phyloP scores from a whole-genome alignment of 2,888 invertebrate species.

The Cristatella mucedo region DNA sequence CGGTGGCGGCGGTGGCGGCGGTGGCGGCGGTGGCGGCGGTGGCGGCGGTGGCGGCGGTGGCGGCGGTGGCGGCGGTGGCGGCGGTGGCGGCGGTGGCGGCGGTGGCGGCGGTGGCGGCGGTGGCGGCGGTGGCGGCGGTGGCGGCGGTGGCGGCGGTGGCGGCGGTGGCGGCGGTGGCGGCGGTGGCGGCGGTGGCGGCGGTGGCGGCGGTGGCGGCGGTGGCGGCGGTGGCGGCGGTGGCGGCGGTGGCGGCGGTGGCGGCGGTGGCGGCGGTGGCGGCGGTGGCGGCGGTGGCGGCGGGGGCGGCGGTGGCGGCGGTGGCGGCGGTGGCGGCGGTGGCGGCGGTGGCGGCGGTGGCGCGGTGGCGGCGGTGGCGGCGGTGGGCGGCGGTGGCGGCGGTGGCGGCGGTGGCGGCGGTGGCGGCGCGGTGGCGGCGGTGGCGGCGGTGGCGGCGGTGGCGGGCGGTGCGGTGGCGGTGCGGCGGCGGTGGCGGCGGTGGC shows the following conservation, averaged over 20 bases:
- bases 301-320: not conserved
- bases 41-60: slow-evolving; percentile 1
- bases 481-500: not conserved
- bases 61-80: slow-evolving; percentile 1
- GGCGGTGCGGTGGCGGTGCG: not conserved
- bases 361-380: not conserved
- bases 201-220: slow-evolving; percentile 1
- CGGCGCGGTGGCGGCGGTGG: not conserved
- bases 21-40: slow-evolving; percentile 1
- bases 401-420: no score
- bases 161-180: not conserved
- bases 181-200: no score
- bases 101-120: slow-evolving; percentile 1
- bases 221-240: slow-evolving; percentile 1
- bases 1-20: not conserved
- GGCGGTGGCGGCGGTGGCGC: not conserved
- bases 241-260: not conserved
- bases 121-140: slow-evolving; percentile 1
- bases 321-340: slow-evolving; percentile 1
- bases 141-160: not conserved
- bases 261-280: not conserved
- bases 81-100: slow-evolving; percentile 1
- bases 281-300: not conserved
- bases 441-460: not conserved
- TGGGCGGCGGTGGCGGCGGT: not conserved